Conservation (phyloP, 2,113 vertebrate genomes). For the Azemiops feae region DNA sequence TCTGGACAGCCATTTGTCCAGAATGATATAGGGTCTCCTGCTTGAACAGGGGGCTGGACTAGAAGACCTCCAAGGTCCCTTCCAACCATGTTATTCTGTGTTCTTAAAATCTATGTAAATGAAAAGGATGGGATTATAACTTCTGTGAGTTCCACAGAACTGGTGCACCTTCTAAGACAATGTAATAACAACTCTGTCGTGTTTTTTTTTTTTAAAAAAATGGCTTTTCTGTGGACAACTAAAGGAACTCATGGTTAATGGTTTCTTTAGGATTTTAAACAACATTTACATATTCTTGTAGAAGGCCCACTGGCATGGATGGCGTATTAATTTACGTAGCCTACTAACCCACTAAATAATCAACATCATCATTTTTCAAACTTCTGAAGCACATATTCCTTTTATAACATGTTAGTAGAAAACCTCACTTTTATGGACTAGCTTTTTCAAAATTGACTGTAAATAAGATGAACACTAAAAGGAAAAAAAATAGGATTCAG, state of each 20-base stretch:
- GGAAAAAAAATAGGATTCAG: not conserved
- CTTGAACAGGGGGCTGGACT: no score
- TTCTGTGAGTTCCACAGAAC: not conserved
- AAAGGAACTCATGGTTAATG: not conserved
- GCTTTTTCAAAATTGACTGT: not conserved
- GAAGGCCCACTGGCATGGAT: not conserved
- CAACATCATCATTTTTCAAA: not conserved
- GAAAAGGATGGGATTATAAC: not conserved
- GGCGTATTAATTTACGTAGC: not conserved
- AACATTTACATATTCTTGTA: not conserved
- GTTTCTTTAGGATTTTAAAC: not conserved
- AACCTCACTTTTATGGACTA: not conserved
- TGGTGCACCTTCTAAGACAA: not conserved
- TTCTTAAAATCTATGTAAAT: not conserved
- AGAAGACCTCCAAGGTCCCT: no score
- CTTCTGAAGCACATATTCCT: not conserved
- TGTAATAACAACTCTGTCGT: not conserved
- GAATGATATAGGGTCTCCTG: no score
- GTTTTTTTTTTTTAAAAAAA: not conserved
- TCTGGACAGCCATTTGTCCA: no score
- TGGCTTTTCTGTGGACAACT: not conserved
- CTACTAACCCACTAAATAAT: not conserved
- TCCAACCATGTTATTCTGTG: no score
- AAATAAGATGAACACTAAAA: not conserved
- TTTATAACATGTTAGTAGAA: not conserved